phyloP scores from a whole-genome alignment of 2,113 vertebrate genomes.

The Sturnira hondurensis region DNA sequence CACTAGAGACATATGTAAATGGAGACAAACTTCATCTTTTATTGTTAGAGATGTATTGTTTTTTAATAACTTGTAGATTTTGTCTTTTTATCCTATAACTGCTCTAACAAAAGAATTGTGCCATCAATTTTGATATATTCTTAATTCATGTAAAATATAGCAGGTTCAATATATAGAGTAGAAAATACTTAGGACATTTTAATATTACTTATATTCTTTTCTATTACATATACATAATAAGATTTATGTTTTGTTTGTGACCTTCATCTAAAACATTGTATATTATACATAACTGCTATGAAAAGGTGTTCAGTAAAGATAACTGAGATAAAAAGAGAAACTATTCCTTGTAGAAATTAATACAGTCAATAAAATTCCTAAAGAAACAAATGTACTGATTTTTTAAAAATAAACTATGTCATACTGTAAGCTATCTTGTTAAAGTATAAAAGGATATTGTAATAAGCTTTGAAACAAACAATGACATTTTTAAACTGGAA shows the following conservation, averaged over 20 bases:
- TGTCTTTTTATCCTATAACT: constrained; percentile 78
- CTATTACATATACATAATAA: not conserved
- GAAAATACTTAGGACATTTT: not conserved
- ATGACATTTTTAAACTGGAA: not conserved
- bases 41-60: constrained; percentile 62
- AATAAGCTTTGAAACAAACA: not conserved
- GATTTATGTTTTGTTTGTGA: not conserved
- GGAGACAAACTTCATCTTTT: constrained; percentile 71
- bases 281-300: not conserved
- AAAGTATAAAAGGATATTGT: not conserved
- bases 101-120: constrained; percentile 73
- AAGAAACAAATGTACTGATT: not conserved
- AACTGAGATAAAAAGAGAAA: not conserved
- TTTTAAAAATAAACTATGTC: not conserved
- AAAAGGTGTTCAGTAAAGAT: not conserved
- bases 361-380: not conserved
- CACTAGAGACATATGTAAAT: constrained; percentile 71
- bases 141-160: constrained; percentile 75
- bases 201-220: constrained; percentile 44
- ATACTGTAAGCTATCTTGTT: not conserved
- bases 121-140: constrained; percentile 73
- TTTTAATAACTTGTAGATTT: constrained; percentile 75
- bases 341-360: not conserved
- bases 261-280: not conserved
- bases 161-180: constrained; percentile 58